Base-by-base conservation (phyloP, 2,888 invertebrate genomes). In the Hipparchia semele region DNA sequence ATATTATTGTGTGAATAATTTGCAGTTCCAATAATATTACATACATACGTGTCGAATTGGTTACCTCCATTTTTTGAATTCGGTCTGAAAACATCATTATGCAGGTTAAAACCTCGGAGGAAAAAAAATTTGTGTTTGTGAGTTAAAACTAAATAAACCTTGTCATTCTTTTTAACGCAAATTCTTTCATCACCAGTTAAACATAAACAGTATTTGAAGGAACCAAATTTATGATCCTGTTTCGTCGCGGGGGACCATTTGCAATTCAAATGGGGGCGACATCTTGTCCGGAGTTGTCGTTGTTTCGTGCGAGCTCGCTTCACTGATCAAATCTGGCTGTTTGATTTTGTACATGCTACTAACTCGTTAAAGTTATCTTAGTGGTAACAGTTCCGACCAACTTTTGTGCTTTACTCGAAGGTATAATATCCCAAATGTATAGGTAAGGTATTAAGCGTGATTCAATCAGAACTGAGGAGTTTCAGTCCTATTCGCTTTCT, bases 221-320 rank as follows among this genome's bases (percentile, higher is more conserved):
- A 9, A 58, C 39, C 64, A 53, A 64, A 90, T 90, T 90, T 90
- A 87, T 39, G 39, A 39, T 84, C 86, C 85, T 90, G 90, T 90
- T 90, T 87, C 90, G 89, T 90, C 88, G 87, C 81, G 74, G 73
- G 75, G 73, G 75, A 79, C 80, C 84, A 90, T 91, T 91, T 90
- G 92, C 90, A 91, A 91, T 90, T 91, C 91, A 87, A 90, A 83
- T 81, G 79, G 79, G 77, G 77, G 58, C 59, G 77, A 77, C 77
- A 77, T 77, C 81, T 80, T 81, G 79, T 79, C 79, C 78, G 76
- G 79, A 80, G 77, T 78, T 80, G 79, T 77, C 75, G 39, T 54
- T 68, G 67, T 73, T 73, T 75, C 76, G 75, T 74, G 71, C 49
- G 58, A 56, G 58, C 68, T 69, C 70, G 64, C 49, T 54, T 70